These are phyloP conservation scores for Cryptus viduatorius DNA, from an alignment of 2,888 invertebrate species.

Conservation along the genomic window DNA sequence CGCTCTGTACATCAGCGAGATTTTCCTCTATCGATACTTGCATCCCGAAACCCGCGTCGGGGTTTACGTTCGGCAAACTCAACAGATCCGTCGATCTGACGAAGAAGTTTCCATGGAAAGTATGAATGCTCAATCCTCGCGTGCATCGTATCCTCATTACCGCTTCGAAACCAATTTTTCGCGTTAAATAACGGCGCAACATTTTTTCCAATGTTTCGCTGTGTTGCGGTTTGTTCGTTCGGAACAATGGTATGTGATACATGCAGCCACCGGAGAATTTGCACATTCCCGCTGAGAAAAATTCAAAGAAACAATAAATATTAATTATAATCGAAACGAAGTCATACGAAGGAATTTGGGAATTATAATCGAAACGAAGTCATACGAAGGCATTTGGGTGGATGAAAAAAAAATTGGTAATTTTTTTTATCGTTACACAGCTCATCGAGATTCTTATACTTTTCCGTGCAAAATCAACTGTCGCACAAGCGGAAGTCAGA, in stretches of 20 bases:
- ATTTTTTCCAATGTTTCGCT: slow-evolving; percentile 91
- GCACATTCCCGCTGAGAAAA: slow-evolving; percentile 92
- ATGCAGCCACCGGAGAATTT: slow-evolving; percentile 98
- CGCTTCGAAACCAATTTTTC: slow-evolving; percentile 99
- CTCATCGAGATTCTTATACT: too few relatives aligned
- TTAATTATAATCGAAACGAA: too few relatives aligned
- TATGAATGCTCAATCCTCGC: slow-evolving; percentile 96
- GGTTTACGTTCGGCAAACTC: slow-evolving; percentile 98
- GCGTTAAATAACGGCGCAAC: slow-evolving; percentile 94
- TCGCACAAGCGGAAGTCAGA: too few relatives aligned
- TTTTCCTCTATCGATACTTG: slow-evolving; percentile 98
- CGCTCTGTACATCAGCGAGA: slow-evolving; percentile 93
- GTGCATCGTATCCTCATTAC: slow-evolving; percentile 99
- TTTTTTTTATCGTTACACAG: too few relatives aligned
- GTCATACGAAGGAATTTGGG: too few relatives aligned
- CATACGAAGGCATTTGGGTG: too few relatives aligned
- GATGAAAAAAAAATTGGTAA: too few relatives aligned
- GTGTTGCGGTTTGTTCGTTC: slow-evolving; percentile 89
- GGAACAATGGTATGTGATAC: slow-evolving; percentile 96
- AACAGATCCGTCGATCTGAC: slow-evolving; percentile 98
- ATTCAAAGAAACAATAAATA: slow-evolving; percentile 42
- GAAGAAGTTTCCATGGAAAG: slow-evolving; percentile 99
- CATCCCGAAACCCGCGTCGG: slow-evolving; percentile 99
- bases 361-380: too few relatives aligned
- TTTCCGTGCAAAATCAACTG: too few relatives aligned